phyloP scores from a whole-genome alignment of 2,888 invertebrate species.

The Acleris literana region DNA sequence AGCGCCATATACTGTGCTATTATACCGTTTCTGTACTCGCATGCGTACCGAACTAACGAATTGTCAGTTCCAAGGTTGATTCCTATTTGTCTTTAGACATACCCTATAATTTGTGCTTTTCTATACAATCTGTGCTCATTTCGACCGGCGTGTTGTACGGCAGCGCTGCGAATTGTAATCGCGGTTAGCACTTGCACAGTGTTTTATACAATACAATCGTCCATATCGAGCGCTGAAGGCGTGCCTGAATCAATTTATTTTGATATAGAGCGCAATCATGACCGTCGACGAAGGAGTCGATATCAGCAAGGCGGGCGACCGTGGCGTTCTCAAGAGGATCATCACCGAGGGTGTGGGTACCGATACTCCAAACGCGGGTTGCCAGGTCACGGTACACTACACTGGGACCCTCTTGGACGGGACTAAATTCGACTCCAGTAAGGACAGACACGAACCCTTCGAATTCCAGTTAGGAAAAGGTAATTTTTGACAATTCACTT shows the following conservation, averaged over 20 bases:
- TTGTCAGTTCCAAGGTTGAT: too few species aligned
- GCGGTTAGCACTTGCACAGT: too few species aligned
- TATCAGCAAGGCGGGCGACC: slow-evolving; percentile 81
- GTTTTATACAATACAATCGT: too few species aligned
- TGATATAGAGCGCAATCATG: slow-evolving; percentile 49
- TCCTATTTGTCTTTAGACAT: too few species aligned
- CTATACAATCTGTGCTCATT: too few species aligned
- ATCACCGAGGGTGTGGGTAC: slow-evolving; percentile 89
- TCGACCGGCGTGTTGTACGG: too few species aligned
- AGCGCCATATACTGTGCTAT: too few species aligned
- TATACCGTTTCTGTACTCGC: too few species aligned
- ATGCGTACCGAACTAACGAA: too few species aligned
- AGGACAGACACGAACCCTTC: slow-evolving; percentile 92
- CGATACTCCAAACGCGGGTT: slow-evolving; percentile 88
- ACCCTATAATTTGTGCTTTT: too few species aligned
- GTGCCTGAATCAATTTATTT: not conserved
- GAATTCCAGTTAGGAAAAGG: slow-evolving; percentile 94
- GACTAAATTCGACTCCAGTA: slow-evolving; percentile 95
- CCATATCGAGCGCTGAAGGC: not conserved
- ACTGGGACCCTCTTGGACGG: slow-evolving; percentile 94
- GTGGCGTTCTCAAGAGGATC: slow-evolving; percentile 91
- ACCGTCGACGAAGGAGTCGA: slow-evolving; percentile 76
- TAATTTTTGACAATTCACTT: slow-evolving; percentile 53
- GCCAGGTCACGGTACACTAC: slow-evolving; percentile 91
- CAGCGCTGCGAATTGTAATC: too few species aligned